A percentile compares a stretch with the other conserved stretches of the same genome.
phyloP scores from a whole-genome alignment of 2,888 invertebrate genomes.

The Drosophila limbata region DNA sequence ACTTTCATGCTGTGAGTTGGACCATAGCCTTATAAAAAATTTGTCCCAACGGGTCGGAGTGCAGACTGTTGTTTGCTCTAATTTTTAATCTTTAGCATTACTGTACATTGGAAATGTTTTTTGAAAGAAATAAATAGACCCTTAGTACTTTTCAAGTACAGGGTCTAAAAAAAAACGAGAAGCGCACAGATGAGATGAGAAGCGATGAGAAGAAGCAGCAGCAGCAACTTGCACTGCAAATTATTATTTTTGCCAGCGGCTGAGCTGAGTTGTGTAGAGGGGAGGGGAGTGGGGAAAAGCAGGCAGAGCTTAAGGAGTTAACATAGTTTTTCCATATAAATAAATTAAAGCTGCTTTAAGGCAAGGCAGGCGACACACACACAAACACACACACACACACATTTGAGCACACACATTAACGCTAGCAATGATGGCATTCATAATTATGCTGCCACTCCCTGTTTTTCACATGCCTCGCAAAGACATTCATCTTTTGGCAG shows the following conservation, averaged over 20 bases:
- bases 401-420: slow-evolving; percentile 40
- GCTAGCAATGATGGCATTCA: slow-evolving; percentile 65
- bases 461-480: slow-evolving; percentile 38
- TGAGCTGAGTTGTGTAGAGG: slow-evolving; percentile 2
- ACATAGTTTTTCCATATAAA: slow-evolving; percentile 28
- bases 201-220: slow-evolving; percentile 14
- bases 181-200: slow-evolving; percentile 34
- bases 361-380: slow-evolving; percentile 22
- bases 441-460: slow-evolving; percentile 68
- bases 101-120: too few species aligned
- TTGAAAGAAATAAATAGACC: too few species aligned
- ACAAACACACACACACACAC: background rate
- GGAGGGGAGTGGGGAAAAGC: background rate
- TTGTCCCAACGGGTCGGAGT: too few species aligned
- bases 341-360: slow-evolving; percentile 61
- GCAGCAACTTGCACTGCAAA: slow-evolving; percentile 73
- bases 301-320: slow-evolving; percentile 16
- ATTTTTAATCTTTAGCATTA: too few species aligned
- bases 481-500: slow-evolving; percentile 66
- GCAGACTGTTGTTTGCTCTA: too few species aligned
- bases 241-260: slow-evolving; percentile 71
- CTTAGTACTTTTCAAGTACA: background rate
- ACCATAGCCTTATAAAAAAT: too few species aligned
- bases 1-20: too few species aligned
- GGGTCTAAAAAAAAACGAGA: slow-evolving; percentile 1